Evolutionary conservation across 1,140 invertebrate species (phyloP), one percentile per base, ranked within the genome.

Genomic region (Temnothorax nylanderi): DNA sequence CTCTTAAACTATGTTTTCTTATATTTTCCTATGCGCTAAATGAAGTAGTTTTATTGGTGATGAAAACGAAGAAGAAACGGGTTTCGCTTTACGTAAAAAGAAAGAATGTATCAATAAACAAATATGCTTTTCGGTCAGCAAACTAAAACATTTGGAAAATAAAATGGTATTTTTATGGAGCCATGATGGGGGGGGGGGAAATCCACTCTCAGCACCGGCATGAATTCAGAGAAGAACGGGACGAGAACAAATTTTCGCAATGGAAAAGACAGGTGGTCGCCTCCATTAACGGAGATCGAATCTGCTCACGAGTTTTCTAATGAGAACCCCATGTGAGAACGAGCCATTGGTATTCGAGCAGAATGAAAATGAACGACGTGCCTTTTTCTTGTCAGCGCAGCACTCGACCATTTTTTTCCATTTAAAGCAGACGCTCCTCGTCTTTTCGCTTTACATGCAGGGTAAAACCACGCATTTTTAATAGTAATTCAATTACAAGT

Each of bases 71-170:
- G 5, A 4, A 34, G 21, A 13, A 44, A 44, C 8, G 26, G 2
- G 62, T 60, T 74, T 84, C 16, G 32, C 13, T 81, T 56, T 18
- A 37, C 7, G 21, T 60, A 37, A 47, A 47, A n/a, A 34, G 37
- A 37, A 21, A 32, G 32, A 56, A 56, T 10, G 47, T 18, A 49
- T 41, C 32, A 75, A 32, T 75, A 62, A 75, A 75, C 10, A 75
- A 81, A 60, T 13, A 26, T n/a, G 41, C n/a, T 74, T 75, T 72
- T 37, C 47, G 21, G 34, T 44, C 34, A 8, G 26, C 0, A 32
- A 62, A n/a, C 69, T 84, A 49, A 84, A 84, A 75, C 44, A 84
- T 74, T 74, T 8, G 69, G 44, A 74, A 84, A 84, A 82, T 82
- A 67, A 47, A 82, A 74, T 74, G 54, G 74, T 75, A 62, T 75